Evolutionary conservation across 2,113 vertebrate species (phyloP).

Genomic region (Glaucomys volans): DNA sequence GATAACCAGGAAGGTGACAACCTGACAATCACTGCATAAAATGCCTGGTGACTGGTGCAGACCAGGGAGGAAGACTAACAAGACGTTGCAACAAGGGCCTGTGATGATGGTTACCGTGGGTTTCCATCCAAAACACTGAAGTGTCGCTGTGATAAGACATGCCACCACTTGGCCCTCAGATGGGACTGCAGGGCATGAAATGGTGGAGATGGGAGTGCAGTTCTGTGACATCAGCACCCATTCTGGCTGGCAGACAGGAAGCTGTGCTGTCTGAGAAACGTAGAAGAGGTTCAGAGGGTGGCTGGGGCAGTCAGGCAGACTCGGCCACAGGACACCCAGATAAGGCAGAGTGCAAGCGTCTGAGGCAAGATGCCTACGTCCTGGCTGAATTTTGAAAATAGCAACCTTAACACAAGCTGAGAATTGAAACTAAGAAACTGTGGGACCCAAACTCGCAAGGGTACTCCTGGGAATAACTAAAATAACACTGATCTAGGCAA

Average conservation of each 20-base stretch:
- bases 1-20: background rate
- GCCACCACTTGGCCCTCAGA: background rate
- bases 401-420: background rate
- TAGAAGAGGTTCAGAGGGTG: background rate
- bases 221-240: background rate
- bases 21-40: background rate
- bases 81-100: background rate
- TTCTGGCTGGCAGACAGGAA: background rate
- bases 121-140: slow-evolving; percentile 39
- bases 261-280: background rate
- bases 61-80: background rate
- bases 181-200: background rate
- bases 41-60: background rate
- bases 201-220: background rate
- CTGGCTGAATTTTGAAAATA: background rate
- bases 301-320: background rate
- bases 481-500: background rate
- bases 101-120: slow-evolving; percentile 21
- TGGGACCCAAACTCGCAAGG: background rate
- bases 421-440: slow-evolving; percentile 13
- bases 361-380: background rate
- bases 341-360: background rate
- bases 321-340: background rate
- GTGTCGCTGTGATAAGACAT: background rate
- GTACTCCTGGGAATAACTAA: slow-evolving; percentile 3